Evolutionary conservation across 1,140 invertebrate genomes (phyloP).

Genomic region (Asobara japonica): DNA sequence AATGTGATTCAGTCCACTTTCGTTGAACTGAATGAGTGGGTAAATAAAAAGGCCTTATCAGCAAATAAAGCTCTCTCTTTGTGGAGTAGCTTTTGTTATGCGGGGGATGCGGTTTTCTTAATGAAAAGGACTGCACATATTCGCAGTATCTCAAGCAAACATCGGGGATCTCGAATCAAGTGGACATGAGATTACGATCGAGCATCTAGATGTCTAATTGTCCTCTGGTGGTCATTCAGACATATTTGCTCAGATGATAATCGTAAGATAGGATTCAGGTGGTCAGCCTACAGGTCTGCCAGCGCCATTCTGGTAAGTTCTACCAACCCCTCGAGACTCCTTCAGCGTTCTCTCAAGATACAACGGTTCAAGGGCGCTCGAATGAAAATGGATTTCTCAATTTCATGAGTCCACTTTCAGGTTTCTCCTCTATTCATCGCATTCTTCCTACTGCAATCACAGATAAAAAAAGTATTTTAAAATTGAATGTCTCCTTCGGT

Average conservation of each 20-base stretch:
- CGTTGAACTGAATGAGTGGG: no score
- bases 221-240: constrained; percentile 48
- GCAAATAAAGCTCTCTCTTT: not conserved
- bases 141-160: constrained; percentile 51
- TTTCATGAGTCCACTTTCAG: not conserved
- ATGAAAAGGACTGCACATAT: constrained; percentile 32
- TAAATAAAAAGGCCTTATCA: not conserved
- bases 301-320: not conserved
- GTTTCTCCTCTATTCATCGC: not conserved
- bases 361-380: not conserved
- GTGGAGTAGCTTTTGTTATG: not conserved
- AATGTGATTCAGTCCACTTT: no score
- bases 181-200: constrained; percentile 23
- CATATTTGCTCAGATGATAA: constrained; percentile 44
- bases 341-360: not conserved
- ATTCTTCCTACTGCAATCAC: no score
- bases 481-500: no score
- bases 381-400: constrained; percentile 10
- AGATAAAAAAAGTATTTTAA: no score
- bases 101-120: constrained; percentile 44
- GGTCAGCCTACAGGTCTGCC: not conserved
- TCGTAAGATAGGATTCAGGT: constrained; percentile 26
- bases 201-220: constrained; percentile 40
- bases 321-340: not conserved
- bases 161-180: constrained; percentile 44